phyloP scores from a whole-genome alignment of 35 echinoderm and acorn worm genomes.

The Lytechinus pictus region DNA sequence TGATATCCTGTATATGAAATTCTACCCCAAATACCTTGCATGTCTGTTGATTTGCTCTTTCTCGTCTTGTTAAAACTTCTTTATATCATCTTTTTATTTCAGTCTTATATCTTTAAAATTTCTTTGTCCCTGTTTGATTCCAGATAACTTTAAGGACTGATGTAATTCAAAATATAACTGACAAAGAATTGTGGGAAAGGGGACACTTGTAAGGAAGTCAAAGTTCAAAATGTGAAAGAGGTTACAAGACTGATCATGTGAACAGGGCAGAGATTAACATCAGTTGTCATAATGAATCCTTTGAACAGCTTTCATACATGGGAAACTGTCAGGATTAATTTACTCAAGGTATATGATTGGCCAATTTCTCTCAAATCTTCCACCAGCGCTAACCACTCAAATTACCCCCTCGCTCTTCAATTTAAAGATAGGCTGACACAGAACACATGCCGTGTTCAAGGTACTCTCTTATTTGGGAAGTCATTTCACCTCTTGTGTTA shows the following conservation, averaged over 20 bases:
- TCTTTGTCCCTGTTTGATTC: too few species aligned
- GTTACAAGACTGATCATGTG: neutral
- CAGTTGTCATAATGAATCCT: neutral
- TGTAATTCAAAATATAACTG: too few species aligned
- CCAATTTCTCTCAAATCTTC: constrained; percentile 18
- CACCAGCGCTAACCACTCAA: neutral
- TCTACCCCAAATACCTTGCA: too few species aligned
- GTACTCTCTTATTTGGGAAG: neutral
- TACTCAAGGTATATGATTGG: neutral
- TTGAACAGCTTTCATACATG: constrained; percentile 3
- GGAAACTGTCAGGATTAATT: neutral
- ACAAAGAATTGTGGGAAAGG: too few species aligned
- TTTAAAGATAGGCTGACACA: neutral
- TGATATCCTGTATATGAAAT: too few species aligned
- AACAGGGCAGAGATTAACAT: neutral
- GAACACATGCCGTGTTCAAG: neutral
- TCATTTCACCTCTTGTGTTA: neutral
- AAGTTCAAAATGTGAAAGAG: neutral
- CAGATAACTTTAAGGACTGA: too few species aligned
- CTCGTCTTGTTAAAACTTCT: too few species aligned
- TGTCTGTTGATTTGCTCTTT: too few species aligned
- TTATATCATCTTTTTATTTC: too few species aligned
- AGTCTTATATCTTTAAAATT: too few species aligned
- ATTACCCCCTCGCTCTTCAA: neutral
- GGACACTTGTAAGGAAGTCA: too few species aligned